Percentiles rank a stretch among this genome's conserved stretches.
phyloP scores from a whole-genome alignment of 2,797 vertebrate species.

The Sylvia borin region DNA sequence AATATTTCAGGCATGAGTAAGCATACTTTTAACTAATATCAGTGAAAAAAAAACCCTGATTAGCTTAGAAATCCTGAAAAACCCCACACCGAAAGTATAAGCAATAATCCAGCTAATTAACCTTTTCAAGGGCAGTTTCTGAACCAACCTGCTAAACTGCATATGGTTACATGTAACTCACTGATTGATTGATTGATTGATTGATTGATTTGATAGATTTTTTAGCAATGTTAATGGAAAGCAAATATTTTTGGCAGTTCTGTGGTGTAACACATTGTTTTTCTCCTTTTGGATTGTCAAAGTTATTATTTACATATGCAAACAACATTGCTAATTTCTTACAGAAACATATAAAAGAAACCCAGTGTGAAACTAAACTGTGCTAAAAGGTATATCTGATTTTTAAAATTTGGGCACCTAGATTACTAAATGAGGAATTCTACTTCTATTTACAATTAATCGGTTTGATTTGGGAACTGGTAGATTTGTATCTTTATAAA shows the following conservation, averaged over 20 bases:
- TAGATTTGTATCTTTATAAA: neutral
- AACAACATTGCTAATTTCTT: neutral
- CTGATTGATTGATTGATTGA: neutral
- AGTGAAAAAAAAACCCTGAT: neutral
- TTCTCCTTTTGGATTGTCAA: neutral
- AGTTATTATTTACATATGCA: neutral
- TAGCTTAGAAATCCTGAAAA: neutral
- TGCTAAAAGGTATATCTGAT: neutral
- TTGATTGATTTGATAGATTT: neutral
- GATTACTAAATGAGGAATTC: neutral
- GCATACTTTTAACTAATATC: neutral
- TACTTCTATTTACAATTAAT: neutral
- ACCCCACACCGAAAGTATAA: neutral
- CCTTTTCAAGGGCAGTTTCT: neutral
- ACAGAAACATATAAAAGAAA: neutral
- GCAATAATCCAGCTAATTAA: neutral
- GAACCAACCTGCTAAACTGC: neutral
- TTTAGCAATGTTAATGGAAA: neutral
- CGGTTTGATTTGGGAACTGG: neutral
- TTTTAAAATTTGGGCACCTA: neutral
- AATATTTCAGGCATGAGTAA: neutral
- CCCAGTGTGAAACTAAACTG: neutral
- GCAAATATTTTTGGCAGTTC: neutral
- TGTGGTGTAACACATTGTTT: neutral
- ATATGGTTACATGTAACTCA: neutral